These are phyloP conservation scores for Valencia hispanica DNA, from an alignment of 2,797 vertebrate species.

Conservation along the genomic window DNA sequence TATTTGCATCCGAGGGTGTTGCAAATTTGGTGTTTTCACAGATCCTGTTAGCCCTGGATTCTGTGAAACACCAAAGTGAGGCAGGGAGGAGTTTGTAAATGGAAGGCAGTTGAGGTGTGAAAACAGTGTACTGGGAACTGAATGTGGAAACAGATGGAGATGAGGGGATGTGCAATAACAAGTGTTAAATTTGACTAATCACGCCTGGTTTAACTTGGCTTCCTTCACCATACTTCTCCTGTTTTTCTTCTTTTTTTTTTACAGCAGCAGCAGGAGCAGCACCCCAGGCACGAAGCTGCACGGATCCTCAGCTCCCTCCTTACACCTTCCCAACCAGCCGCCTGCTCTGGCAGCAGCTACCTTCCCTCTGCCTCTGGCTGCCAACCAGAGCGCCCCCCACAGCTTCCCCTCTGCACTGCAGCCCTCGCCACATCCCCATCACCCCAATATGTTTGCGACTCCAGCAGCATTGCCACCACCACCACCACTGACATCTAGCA, in stretches of 20 bases:
- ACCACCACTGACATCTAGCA: conserved; percentile 93
- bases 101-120: conserved; percentile 64
- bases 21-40: conserved; percentile 55
- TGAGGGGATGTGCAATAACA: conserved; percentile 51
- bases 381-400: conserved; percentile 88
- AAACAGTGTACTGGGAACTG: conserved; percentile 57
- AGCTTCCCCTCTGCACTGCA: conserved; percentile 90
- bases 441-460: conserved; percentile 99
- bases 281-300: conserved; percentile 92
- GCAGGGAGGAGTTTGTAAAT: conserved; percentile 59
- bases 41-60: conserved; percentile 58
- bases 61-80: conserved; percentile 55
- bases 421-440: conserved; percentile 88
- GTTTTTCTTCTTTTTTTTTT: conserved; percentile 42
- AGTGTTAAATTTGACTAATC: conserved; percentile 69
- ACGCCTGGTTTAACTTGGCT: conserved; percentile 46
- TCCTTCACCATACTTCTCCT: conserved; percentile 24
- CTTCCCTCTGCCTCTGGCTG: conserved; percentile 86
- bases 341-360: conserved; percentile 84
- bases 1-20: conserved; percentile 61
- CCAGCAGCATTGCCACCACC: conserved; percentile 95
- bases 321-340: conserved; percentile 86
- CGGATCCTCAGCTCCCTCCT: conserved; percentile 81
- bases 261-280: conserved; percentile 95
- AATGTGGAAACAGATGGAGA: conserved; percentile 60